Conservation (phyloP, 2,888 invertebrate genomes). For the Corythucha ciliata region DNA sequence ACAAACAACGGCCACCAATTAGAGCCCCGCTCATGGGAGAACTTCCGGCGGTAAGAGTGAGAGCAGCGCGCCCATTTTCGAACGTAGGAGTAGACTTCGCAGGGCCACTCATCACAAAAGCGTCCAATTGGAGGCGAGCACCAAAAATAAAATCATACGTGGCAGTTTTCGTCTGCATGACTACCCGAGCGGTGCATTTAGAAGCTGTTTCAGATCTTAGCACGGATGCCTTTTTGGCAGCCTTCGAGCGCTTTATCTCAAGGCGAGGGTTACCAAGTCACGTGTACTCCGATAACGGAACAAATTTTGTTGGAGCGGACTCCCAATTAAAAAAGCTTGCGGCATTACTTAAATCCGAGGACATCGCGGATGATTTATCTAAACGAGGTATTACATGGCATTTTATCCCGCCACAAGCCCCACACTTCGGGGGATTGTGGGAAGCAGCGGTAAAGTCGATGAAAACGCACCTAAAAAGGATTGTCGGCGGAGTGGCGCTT, state of each 20-base stretch:
- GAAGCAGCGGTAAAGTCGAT: conserved; percentile 37
- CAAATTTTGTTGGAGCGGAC: conserved; percentile 39
- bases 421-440: conserved; percentile 38
- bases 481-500: conserved; percentile 29
- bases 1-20: conserved; percentile 9
- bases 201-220: conserved; percentile 38
- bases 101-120: conserved; percentile 33
- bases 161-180: conserved; percentile 36
- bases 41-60: conserved; percentile 21
- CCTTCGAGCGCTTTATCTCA: conserved; percentile 37
- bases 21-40: conserved; percentile 21
- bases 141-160: conserved; percentile 34
- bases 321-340: conserved; percentile 15
- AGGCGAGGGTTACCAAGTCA: conserved; percentile 35
- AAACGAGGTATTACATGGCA: conserved; percentile 29
- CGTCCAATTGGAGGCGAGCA: conserved; percentile 25
- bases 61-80: conserved; percentile 14
- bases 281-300: conserved; percentile 39
- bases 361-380: conserved; percentile 36
- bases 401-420: conserved; percentile 32
- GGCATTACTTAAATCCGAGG: conserved; percentile 16
- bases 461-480: conserved; percentile 35
- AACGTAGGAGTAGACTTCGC: conserved; percentile 38
- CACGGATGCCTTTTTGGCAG: conserved; percentile 37
- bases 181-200: conserved; percentile 37